These are phyloP conservation scores for Cancer borealis DNA, from an alignment of 2,888 invertebrate genomes.

Conservation along the genomic window DNA sequence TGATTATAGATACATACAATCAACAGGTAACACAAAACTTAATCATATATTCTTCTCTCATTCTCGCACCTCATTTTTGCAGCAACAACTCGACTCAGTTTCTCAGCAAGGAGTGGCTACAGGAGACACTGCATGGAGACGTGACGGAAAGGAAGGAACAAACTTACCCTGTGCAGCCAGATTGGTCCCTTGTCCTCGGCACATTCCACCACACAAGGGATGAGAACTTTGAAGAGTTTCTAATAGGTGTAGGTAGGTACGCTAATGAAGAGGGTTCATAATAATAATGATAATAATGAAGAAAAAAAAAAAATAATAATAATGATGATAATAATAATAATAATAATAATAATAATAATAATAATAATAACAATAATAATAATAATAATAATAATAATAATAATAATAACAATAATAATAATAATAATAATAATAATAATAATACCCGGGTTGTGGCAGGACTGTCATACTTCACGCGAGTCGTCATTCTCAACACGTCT, in stretches of 20 bases:
- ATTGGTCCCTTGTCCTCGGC: conserved; percentile 61
- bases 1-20: too few relatives aligned
- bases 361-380: neutral
- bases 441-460: neutral
- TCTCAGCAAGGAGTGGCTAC: neutral
- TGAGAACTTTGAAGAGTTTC: conserved; percentile 64
- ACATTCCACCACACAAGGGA: conserved; percentile 59
- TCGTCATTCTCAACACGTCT: conserved; percentile 2
- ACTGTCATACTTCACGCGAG: conserved; percentile 27
- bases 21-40: neutral
- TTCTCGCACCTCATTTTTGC: neutral
- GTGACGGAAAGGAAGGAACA: conserved; percentile 53
- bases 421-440: neutral
- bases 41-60: neutral
- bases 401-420: too few relatives aligned
- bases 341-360: neutral
- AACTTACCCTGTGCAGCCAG: conserved; percentile 45
- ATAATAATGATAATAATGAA: neutral
- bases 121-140: neutral
- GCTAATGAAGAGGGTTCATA: neutral
- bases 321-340: too few relatives aligned
- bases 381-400: neutral
- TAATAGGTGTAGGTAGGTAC: conserved; percentile 53
- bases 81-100: neutral
- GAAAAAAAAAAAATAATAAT: neutral